Evolutionary conservation across 1,140 invertebrate species (phyloP).

Genomic region (Leptinotarsa lineolata): DNA sequence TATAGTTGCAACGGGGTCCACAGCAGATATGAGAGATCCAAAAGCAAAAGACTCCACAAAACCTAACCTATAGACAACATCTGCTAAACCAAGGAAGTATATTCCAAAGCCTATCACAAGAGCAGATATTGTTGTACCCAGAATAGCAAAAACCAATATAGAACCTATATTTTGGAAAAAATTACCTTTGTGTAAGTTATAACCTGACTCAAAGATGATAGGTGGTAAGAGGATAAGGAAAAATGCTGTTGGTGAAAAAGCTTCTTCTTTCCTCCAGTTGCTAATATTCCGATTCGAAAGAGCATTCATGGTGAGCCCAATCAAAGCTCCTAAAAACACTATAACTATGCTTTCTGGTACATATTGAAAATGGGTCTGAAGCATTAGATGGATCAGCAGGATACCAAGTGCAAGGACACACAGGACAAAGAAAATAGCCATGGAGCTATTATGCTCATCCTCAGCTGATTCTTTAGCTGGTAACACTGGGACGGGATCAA

Average conservation of each 20-base stretch:
- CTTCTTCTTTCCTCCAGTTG: constrained; percentile 95
- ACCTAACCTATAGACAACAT: constrained; percentile 87
- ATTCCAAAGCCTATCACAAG: constrained; percentile 92
- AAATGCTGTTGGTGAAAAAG: constrained; percentile 96
- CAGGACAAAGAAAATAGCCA: constrained; percentile 96
- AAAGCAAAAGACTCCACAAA: constrained; percentile 98
- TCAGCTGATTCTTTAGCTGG: constrained; percentile 88
- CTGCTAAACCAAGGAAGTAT: constrained; percentile 87
- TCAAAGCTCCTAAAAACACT: constrained; percentile 90
- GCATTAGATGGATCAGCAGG: constrained; percentile 89
- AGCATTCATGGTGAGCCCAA: constrained; percentile 89
- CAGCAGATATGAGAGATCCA: constrained; percentile 97
- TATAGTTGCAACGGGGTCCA: constrained; percentile 97
- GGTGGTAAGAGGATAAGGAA: constrained; percentile 96
- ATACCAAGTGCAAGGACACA: constrained; percentile 92
- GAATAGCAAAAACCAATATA: constrained; percentile 92
- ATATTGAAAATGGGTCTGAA: constrained; percentile 95
- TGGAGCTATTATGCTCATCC: constrained; percentile 93
- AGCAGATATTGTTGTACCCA: constrained; percentile 95
- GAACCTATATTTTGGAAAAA: constrained; percentile 98
- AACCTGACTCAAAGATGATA: constrained; percentile 98
- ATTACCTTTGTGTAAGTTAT: constrained; percentile 98
- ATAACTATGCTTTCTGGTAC: constrained; percentile 97
- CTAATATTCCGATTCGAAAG: constrained; percentile 88
- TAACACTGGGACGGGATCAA: constrained; percentile 68